These are phyloP conservation scores for Oophaga sylvatica DNA, from an alignment of 2,797 vertebrate genomes.

Conservation along the genomic window DNA sequence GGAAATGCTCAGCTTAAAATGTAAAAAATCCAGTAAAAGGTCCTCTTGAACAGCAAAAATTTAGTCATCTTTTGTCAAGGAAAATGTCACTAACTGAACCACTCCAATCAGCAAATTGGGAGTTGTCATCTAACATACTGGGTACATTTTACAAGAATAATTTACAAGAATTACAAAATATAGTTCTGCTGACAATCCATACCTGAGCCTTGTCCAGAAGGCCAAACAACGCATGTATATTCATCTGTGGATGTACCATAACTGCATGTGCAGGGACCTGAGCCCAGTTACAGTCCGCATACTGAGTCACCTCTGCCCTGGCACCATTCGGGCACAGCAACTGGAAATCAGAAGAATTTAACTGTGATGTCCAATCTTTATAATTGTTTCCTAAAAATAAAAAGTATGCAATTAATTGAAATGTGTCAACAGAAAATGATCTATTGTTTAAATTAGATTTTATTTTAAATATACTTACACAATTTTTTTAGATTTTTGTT, in stretches of 20 bases:
- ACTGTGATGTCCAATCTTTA: slow-evolving; percentile 78
- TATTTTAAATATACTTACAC: too few species aligned
- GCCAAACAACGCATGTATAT: slow-evolving; percentile 81
- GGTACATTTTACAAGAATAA: too few species aligned
- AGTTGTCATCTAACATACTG: too few species aligned
- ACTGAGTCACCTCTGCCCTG: slow-evolving; percentile 85
- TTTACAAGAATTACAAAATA: background rate
- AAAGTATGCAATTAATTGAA: background rate
- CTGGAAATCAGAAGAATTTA: slow-evolving; percentile 82
- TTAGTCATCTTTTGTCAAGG: too few species aligned
- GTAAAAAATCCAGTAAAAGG: too few species aligned
- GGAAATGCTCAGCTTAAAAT: too few species aligned
- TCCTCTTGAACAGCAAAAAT: too few species aligned
- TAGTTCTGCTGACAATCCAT: slow-evolving; percentile 3
- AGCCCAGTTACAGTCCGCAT: slow-evolving; percentile 83
- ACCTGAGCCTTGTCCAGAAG: slow-evolving; percentile 92
- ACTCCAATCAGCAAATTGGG: too few species aligned
- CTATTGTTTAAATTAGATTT: too few species aligned
- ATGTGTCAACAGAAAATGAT: too few species aligned
- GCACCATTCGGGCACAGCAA: slow-evolving; percentile 85
- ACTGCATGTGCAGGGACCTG: slow-evolving; percentile 87
- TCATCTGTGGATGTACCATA: slow-evolving; percentile 88
- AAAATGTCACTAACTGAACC: too few species aligned
- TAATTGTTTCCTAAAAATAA: slow-evolving; percentile 76
- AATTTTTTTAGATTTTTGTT: too few species aligned